Evolutionary conservation across 1,140 invertebrate species (phyloP).

Genomic region (Rhizoglyphus robini): DNA sequence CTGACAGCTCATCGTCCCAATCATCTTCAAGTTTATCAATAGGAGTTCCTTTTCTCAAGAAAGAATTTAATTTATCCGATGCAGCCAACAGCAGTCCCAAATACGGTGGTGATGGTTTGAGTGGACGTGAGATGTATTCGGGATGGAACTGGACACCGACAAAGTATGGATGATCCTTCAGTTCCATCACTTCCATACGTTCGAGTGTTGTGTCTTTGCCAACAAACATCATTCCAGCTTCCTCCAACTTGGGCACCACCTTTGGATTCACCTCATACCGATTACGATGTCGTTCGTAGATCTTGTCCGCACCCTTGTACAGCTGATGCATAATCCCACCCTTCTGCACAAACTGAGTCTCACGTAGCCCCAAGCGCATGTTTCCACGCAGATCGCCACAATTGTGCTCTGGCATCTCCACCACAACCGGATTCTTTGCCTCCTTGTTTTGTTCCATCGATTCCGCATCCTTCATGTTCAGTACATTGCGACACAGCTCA

Average conservation of each 20-base stretch:
- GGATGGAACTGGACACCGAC: no score
- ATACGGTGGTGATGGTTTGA: constrained; percentile 93
- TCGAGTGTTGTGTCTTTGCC: constrained; percentile 48
- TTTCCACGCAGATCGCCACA: constrained; percentile 83
- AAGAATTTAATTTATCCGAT: constrained; percentile 11
- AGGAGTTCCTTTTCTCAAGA: no score
- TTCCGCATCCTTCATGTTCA: constrained; percentile 56
- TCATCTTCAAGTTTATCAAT: not conserved
- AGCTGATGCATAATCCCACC: constrained; percentile 29
- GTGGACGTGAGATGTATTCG: no score
- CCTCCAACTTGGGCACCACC: no score
- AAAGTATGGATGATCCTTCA: no score
- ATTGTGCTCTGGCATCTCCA: constrained; percentile 98
- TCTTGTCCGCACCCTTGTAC: no score
- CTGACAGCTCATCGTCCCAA: not conserved
- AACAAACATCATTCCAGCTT: no score
- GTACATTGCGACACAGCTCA: constrained; percentile 80
- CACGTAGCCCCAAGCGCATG: constrained; percentile 86
- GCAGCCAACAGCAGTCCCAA: constrained; percentile 58
- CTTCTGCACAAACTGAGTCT: constrained; percentile 56
- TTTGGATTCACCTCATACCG: constrained; percentile 80
- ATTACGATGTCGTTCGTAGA: constrained; percentile 95
- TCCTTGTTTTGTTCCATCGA: no score
- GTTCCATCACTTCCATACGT: constrained; percentile 68
- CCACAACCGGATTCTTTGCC: constrained; percentile 63